Conservation (phyloP, 37 sponge, comb jelly and placozoan species). For the Beroe ovata region DNA sequence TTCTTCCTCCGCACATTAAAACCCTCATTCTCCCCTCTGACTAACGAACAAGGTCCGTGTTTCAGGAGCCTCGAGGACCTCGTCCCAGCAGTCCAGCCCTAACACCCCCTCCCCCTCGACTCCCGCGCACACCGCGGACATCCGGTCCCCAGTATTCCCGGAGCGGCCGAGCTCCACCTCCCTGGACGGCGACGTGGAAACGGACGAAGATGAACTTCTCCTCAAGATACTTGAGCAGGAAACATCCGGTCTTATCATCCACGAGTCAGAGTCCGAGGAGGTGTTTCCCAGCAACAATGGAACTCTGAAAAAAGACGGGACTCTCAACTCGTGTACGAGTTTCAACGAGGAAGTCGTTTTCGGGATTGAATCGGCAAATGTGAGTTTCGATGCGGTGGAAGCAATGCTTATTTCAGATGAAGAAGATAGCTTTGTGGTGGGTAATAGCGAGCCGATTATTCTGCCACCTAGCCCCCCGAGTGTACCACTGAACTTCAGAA, state of each 20-base stretch:
- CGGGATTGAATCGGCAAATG: not conserved
- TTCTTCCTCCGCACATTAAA: not conserved
- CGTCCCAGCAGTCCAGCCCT: constrained; percentile 29
- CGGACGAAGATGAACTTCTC: not conserved
- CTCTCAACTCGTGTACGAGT: not conserved
- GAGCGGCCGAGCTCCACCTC: not conserved
- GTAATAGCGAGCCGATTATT: not conserved
- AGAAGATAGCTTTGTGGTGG: not conserved
- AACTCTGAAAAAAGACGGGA: not conserved
- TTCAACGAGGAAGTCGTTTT: constrained; percentile 37
- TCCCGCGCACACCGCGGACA: not conserved
- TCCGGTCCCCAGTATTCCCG: not conserved
- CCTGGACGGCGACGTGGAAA: not conserved
- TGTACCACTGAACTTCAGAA: constrained; percentile 43
- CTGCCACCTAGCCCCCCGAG: not conserved
- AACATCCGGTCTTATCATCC: not conserved
- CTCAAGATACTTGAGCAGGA: not conserved
- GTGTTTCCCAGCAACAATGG: not conserved
- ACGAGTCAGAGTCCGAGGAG: not conserved
- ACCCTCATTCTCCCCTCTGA: not conserved
- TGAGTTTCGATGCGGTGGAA: constrained; percentile 7
- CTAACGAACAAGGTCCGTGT: not conserved
- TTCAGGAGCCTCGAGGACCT: constrained; percentile 42
- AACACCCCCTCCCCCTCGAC: constrained; percentile 30
- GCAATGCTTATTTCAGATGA: not conserved